These are phyloP conservation scores for Hirudinaria manillensis DNA, from an alignment of 2,888 invertebrate genomes.

Conservation along the genomic window DNA sequence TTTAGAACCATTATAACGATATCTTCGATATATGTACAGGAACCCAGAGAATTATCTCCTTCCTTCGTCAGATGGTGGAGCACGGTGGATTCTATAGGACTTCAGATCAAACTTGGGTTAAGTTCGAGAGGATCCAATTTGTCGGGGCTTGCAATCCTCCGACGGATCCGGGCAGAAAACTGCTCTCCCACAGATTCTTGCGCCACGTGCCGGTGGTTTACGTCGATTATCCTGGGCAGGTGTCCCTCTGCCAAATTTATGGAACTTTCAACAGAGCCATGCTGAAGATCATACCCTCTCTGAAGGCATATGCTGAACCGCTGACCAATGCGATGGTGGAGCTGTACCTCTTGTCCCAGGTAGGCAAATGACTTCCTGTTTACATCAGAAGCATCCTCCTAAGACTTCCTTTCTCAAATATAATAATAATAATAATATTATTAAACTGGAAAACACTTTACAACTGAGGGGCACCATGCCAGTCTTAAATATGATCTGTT, in stretches of 20 bases:
- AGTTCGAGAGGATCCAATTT: conserved; percentile 93
- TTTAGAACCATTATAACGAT: neutral
- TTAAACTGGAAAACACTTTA: too few species aligned
- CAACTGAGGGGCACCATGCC: too few species aligned
- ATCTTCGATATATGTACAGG: conserved; percentile 45
- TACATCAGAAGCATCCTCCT: neutral
- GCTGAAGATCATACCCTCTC: conserved; percentile 83
- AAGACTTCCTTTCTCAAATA: neutral
- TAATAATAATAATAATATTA: too few species aligned
- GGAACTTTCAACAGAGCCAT: conserved; percentile 97
- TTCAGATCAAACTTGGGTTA: conserved; percentile 88
- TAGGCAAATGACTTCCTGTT: conserved; percentile 37
- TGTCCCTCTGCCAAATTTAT: conserved; percentile 90
- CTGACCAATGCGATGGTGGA: conserved; percentile 98
- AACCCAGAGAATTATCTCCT: conserved; percentile 93
- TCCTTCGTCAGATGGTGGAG: conserved; percentile 92
- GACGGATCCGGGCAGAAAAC: conserved; percentile 96
- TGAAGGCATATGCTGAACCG: conserved; percentile 89
- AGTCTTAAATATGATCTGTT: too few species aligned
- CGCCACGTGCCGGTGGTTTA: conserved; percentile 97
- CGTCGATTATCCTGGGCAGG: conserved; percentile 97
- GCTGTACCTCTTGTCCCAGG: conserved; percentile 87
- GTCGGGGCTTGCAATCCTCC: conserved; percentile 99
- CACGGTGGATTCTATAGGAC: conserved; percentile 65
- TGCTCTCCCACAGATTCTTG: conserved; percentile 69